These are phyloP conservation scores for Mungos mungo DNA, from an alignment of 2,113 vertebrate species.

Conservation along the genomic window DNA sequence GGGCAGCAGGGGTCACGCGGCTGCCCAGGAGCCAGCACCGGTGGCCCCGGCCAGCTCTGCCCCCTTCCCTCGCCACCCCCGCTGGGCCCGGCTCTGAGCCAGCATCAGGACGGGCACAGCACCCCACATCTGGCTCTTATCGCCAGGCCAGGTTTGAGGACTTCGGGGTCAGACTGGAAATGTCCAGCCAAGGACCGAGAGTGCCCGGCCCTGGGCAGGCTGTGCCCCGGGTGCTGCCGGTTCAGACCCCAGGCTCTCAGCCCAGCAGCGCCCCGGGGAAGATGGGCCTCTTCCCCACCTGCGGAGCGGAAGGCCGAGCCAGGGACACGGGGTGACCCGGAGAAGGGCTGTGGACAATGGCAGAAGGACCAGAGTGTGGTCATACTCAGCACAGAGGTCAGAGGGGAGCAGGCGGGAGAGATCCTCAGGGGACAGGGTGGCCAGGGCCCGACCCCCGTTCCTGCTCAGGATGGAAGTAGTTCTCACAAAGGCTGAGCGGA, in stretches of 20 bases:
- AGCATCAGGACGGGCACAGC: rapidly evolving
- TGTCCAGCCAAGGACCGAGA: not conserved
- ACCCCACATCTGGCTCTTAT: not conserved
- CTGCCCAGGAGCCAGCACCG: not conserved
- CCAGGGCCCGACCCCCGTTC: not conserved
- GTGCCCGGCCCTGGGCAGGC: not conserved
- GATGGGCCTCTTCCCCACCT: not conserved
- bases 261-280: not conserved
- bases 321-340: rapidly evolving
- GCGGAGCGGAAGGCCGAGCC: rapidly evolving
- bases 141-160: rapidly evolving
- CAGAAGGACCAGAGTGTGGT: not conserved
- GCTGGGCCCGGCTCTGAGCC: rapidly evolving
- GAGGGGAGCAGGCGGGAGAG: not conserved
- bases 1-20: too few species aligned
- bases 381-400: rapidly evolving
- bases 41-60: rapidly evolving
- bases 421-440: not conserved
- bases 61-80: not conserved
- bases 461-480: not conserved
- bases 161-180: not conserved
- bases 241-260: not conserved
- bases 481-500: not conserved
- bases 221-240: rapidly evolving
- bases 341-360: not conserved